These are phyloP conservation scores for Bombyx huttoni DNA, from an alignment of 2,888 invertebrate species.

Conservation along the genomic window DNA sequence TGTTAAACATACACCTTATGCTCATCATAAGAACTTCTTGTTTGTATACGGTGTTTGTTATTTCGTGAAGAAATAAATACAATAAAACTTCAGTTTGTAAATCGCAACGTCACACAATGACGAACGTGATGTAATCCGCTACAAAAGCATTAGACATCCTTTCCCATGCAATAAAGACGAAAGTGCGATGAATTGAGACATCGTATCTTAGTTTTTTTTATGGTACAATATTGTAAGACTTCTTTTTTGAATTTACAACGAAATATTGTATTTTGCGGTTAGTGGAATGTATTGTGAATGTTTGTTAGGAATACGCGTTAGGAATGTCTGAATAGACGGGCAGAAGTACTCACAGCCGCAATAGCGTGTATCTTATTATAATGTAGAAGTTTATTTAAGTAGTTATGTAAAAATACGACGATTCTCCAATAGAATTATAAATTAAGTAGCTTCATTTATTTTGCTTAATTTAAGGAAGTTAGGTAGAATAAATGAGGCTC, in stretches of 20 bases:
- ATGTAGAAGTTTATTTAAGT: too few relatives aligned
- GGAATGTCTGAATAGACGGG: too few relatives aligned
- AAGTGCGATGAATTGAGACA: conserved; percentile 9
- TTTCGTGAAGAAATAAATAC: not conserved
- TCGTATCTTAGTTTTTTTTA: not conserved
- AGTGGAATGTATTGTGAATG: not conserved
- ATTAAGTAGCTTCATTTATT: too few relatives aligned
- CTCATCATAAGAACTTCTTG: too few relatives aligned
- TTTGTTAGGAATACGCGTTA: not conserved
- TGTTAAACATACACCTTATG: too few relatives aligned
- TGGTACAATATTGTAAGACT: not conserved
- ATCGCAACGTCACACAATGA: conserved; percentile 5
- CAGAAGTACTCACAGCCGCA: too few relatives aligned
- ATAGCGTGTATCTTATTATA: too few relatives aligned
- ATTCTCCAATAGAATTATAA: too few relatives aligned
- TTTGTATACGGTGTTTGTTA: too few relatives aligned
- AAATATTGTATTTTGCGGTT: not conserved
- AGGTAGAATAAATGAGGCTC: too few relatives aligned
- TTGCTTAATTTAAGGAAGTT: too few relatives aligned
- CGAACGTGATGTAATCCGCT: conserved; percentile 14
- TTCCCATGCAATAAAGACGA: conserved; percentile 10
- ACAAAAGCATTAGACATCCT: conserved; percentile 15
- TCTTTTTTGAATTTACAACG: not conserved
- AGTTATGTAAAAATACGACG: too few relatives aligned
- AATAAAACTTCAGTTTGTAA: not conserved